These are phyloP conservation scores for Gymnothorax reevesii DNA, from an alignment of 2,797 vertebrate genomes.

Conservation along the genomic window DNA sequence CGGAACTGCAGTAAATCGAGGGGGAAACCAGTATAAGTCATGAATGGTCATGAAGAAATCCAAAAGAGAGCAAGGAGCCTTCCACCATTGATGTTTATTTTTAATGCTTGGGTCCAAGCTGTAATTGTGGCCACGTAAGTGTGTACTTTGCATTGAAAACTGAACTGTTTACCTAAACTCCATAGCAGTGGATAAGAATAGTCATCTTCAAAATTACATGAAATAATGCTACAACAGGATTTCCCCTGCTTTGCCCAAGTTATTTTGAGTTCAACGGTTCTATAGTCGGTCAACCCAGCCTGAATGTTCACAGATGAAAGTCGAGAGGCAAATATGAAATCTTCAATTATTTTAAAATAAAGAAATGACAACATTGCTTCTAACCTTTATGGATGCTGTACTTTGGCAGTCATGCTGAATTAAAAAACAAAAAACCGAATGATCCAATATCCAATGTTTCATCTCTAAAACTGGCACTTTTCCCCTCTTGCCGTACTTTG, in stretches of 20 bases:
- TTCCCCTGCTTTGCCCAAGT: constrained; percentile 20
- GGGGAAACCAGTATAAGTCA: constrained; percentile 26
- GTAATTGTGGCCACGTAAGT: constrained; percentile 46
- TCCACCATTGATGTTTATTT: constrained; percentile 25
- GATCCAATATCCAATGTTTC: constrained; percentile 35
- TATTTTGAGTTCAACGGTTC: constrained; percentile 29
- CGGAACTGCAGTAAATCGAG: constrained; percentile 24
- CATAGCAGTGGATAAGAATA: constrained; percentile 35
- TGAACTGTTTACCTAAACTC: constrained; percentile 39
- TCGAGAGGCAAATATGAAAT: constrained; percentile 34
- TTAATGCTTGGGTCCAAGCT: constrained; percentile 39
- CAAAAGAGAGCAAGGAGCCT: not conserved
- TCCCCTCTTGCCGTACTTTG: constrained; percentile 68
- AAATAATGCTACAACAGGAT: constrained; percentile 28
- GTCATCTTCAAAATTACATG: constrained; percentile 33
- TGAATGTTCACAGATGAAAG: constrained; percentile 28
- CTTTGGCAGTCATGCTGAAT: constrained; percentile 42
- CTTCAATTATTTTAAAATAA: constrained; percentile 39
- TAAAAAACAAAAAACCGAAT: not conserved
- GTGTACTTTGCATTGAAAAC: constrained; percentile 41
- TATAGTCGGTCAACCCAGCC: not conserved
- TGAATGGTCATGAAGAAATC: constrained; percentile 8
- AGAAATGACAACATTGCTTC: constrained; percentile 32
- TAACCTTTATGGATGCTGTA: constrained; percentile 20
- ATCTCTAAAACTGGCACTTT: constrained; percentile 55